phyloP scores from a whole-genome alignment of 2,888 invertebrate species.

The Athalia cordata region DNA sequence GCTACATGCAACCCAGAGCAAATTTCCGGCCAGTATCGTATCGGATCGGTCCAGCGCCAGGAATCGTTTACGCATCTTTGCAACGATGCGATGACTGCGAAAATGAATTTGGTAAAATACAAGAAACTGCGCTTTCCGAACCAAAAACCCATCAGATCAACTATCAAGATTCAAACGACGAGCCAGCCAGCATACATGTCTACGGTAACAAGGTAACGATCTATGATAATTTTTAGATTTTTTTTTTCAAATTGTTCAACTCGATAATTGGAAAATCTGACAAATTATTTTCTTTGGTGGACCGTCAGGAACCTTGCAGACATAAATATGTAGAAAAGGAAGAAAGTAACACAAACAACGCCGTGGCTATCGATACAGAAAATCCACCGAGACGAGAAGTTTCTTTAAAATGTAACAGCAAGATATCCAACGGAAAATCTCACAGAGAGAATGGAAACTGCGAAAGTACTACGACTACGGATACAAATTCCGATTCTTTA shows the following conservation, averaged over 20 bases:
- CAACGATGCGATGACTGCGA: slow-evolving; percentile 59
- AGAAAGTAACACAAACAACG: slow-evolving; percentile 26
- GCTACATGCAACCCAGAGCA: slow-evolving; percentile 68
- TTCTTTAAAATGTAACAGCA: slow-evolving; percentile 7
- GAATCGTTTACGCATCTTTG: slow-evolving; percentile 62
- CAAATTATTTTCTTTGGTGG: background rate
- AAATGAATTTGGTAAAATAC: slow-evolving; percentile 57
- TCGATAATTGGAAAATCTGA: background rate
- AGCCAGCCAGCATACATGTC: slow-evolving; percentile 47
- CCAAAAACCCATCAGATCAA: slow-evolving; percentile 51
- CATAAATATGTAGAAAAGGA: slow-evolving; percentile 19
- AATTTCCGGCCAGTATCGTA: slow-evolving; percentile 63
- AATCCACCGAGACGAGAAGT: background rate
- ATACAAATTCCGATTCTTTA: slow-evolving; percentile 64
- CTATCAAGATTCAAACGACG: slow-evolving; percentile 44
- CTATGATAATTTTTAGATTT: no score
- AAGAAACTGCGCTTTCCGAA: slow-evolving; percentile 55
- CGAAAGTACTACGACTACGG: slow-evolving; percentile 63
- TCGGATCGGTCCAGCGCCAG: slow-evolving; percentile 60
- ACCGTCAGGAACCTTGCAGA: slow-evolving; percentile 28
- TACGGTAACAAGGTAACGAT: slow-evolving; percentile 49
- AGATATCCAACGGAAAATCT: slow-evolving; percentile 20
- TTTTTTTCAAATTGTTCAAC: no score
- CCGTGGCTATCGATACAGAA: slow-evolving; percentile 4
- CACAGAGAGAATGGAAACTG: slow-evolving; percentile 58